phyloP scores from a whole-genome alignment of 2,113 vertebrate species.

The Lophius piscatorius region DNA sequence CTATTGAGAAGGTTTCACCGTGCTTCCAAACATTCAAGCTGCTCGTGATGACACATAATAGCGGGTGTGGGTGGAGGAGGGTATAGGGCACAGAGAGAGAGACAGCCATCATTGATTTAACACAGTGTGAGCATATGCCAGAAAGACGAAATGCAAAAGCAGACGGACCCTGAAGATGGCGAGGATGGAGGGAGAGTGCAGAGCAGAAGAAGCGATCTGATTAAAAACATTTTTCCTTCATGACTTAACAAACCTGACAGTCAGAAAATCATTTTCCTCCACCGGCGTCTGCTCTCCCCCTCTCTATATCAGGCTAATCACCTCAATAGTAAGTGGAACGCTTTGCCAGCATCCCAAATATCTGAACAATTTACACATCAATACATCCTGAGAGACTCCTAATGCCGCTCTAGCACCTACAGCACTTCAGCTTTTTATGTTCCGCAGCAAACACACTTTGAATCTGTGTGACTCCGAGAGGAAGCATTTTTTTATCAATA shows the following conservation, averaged over 20 bases:
- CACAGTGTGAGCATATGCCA: slow-evolving; percentile 31
- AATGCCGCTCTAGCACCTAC: slow-evolving; percentile 6
- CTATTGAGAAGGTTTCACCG: slow-evolving; percentile 60
- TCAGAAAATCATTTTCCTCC: neutral
- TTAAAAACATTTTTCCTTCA: slow-evolving; percentile 5
- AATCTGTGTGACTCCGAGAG: slow-evolving; percentile 14
- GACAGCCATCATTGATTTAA: slow-evolving; percentile 34
- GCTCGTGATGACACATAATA: slow-evolving; percentile 51
- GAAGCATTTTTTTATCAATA: slow-evolving; percentile 10
- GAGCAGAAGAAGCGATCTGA: neutral
- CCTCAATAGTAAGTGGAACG: neutral
- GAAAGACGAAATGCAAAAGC: slow-evolving; percentile 14
- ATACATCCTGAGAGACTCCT: slow-evolving; percentile 16
- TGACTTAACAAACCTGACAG: neutral
- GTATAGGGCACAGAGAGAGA: slow-evolving; percentile 14
- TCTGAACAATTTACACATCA: slow-evolving; percentile 20
- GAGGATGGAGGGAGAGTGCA: neutral
- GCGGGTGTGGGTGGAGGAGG: slow-evolving; percentile 22
- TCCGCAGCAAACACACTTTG: slow-evolving; percentile 22
- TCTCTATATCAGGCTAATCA: slow-evolving; percentile 3
- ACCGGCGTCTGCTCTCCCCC: neutral
- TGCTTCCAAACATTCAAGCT: slow-evolving; percentile 56
- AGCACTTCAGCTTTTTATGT: slow-evolving; percentile 9
- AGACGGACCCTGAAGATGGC: slow-evolving; percentile 3
- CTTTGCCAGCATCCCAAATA: slow-evolving; percentile 12